Evolutionary conservation across 2,797 vertebrate species (phyloP), one percentile per base, ranked within the genome.

Genomic region (Acropternis orthonyx): DNA sequence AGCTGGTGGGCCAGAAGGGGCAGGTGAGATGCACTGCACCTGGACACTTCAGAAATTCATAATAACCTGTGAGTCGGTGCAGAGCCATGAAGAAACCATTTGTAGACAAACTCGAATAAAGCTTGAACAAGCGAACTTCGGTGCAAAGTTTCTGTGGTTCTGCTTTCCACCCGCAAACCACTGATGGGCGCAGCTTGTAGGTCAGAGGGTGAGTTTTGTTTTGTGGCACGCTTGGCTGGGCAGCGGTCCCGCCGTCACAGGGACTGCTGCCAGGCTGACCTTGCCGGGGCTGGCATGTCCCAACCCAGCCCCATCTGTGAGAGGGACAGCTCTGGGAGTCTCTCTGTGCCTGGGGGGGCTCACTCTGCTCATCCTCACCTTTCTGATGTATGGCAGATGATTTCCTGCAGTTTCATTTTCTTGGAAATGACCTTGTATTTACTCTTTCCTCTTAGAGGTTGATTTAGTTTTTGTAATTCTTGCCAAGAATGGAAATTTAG

Each of bases 81-180:
- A 6, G 39, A 8, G 30, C 0, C 0, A 48, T 1, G 37, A 8
- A 26, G 32, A 24, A 39, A 39, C 51, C 5, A 7, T 12, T 48
- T 27, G 17, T 23, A 24, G 43, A 3, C 5, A 6, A 43, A 6
- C 22, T 21, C 5, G 22, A 69, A 21, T 3, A 20, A 39, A 85
- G 43, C 8, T 24, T 1, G 26, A 41, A 15, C 8, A 4, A 54
- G 11, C 1, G 46, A 44, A 85, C 12, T 12, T 28, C 8, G 1
- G 0, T 26, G 75, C 30, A 17, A 10, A 12, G 19, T n/a, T 10
- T 15, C 26, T 5, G 2, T 4, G 22, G 21, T 66, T 28, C 28
- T n/a, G 26, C 36, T 85, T 79, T 32, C 15, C 46, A 92, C 76
- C 58, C 88, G 76, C 54, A 58, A 72, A 2, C 7, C 66, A 2